Base-by-base conservation (phyloP, 2,113 vertebrate species). In the Nothocercus nigrocapillus region DNA sequence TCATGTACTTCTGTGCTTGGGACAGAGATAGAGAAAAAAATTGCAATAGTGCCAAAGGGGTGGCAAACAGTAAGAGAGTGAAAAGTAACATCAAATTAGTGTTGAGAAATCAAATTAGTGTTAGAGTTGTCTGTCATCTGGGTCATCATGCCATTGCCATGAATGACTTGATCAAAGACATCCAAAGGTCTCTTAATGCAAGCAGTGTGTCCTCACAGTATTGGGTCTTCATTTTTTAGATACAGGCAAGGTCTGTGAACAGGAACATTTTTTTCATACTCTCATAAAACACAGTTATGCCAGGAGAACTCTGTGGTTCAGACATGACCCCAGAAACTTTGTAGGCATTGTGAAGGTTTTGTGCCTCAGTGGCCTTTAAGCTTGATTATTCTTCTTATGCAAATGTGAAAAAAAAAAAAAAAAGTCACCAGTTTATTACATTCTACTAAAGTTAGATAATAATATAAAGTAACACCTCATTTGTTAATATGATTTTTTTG, bases 401-500 rank as follows among this genome's bases (percentile, higher is more conserved):
- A 68, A 15, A 6, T 42, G 15, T n/a, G 24, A 0, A 0, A 13
- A 38, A 11, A 69, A 45, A 0, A 14, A 38, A 11, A 69, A 76
- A 79, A 19, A 18, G 24, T 69, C 59, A 56, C 20, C 7, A 51
- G 28, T 32, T 90, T 84, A 80, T 79, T 80, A 63, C 13, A 16
- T 75, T 16, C 9, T 91, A 86, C 45, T 92, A 88, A 59, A 82
- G 54, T 82, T 91, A 94, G 95, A 70, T 28, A 93, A 34, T 17
- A 75, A 83, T n/a, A 80, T 85, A 96, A 88, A 77, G 5, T 18
- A 76, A 49, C 32, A 62, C 20, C 11, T 95, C 45, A 63, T 90
- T 95, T 85, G 58, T 94, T 90, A 82, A 82, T 90, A 63, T 10
- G 42, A 62, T 82, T 58, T 58, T 92, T 96, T 93, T 88, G 76